Base-by-base conservation (phyloP, 2,113 vertebrate genomes). In the Eulemur rufifrons region DNA sequence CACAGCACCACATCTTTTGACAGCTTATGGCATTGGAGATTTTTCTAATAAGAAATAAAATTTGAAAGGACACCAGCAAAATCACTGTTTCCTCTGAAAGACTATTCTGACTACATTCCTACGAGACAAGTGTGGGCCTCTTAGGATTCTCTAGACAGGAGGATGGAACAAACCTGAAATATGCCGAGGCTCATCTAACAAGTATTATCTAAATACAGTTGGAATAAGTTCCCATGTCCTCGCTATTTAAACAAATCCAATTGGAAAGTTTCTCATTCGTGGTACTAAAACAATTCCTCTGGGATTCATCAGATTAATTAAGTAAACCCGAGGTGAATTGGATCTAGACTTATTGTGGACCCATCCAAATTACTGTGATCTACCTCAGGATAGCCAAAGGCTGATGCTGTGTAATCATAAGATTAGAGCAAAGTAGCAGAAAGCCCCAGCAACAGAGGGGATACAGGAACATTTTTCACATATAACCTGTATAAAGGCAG, bases 41-140 rank as follows among this genome's bases (percentile, higher is more conserved):
- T 80, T 89, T 73, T 87, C 92, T 93, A 84, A 93, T 92, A 91
- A 82, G n/a, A 92, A 77, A 50, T 63, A 52, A 90, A 50, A 45
- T 61, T 25, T 94, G 47, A 87, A 95, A 92, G 47, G 25, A 92
- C 15, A 85, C 2, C 69, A 87, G 32, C 50, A 92, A 86, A 93
- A 97, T 92, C 82, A 84, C 76, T 47, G 0, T 86, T 87, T 14
- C 42, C 78, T 89, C 52, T 81, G 59, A 86, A 76, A 80, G 37
- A n/a, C 34, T 20, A 21, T 95, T 74, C 59, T 73, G 47, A 37
- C n/a, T 71, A 50, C 5, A 73, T 59, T 64, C 96, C 50, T 50
- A 37, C 7, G 50, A 77, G n/a, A 61, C 29, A 54, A 66, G 29
- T 47, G 23, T 56, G 45, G 20, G 68, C 52, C 45, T 89, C 77